Evolutionary conservation across 2,797 vertebrate species (phyloP), one percentile per base, ranked within the genome.

Genomic region (Karalla daura): DNA sequence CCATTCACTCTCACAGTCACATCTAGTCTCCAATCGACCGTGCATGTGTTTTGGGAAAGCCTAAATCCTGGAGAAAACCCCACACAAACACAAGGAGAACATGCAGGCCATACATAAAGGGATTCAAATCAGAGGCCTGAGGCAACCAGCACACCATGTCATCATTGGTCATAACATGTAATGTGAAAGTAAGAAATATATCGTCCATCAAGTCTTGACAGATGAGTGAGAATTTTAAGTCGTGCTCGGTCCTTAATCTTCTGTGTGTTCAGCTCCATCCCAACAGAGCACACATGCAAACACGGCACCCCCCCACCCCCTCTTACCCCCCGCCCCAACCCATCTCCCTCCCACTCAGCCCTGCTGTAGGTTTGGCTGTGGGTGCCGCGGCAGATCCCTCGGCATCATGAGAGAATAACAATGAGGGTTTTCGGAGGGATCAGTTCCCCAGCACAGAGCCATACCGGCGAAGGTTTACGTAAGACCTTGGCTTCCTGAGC

Each of bases 371-470:
- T 88, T 90, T 86, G 81, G 74, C 86, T 81, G 78, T 78, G 83
- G 84, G 83, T 73, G 74, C 81, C 65, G n/a, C 68, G 36, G 84
- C 84, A 89, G 88, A 91, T 91, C 89, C 77, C 69, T 75, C 60
- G 50, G 86, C 88, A 91, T 90, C 87, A 86, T 71, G 79, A 70
- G 81, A 80, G 91, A 93, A 92, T 92, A 91, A 86, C 88, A 93
- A 92, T 91, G 85, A 92, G 87, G 88, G 80, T 74, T 90, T 90
- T 88, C 82, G 80, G 71, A 88, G 83, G 87, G 90, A 91, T 92
- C 87, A 90, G 84, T 82, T 85, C 75, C 80, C 80, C 69, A 85
- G 82, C 80, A 76, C 74, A 66, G 73, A 82, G 78, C 86, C 88
- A 73, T 76, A 83, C 85, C 85, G 78, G 88, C 78, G 59, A 67